Evolutionary conservation across 2,888 invertebrate genomes (phyloP), one percentile per base, ranked within the genome.

Genomic region (Dynastes tityus): DNA sequence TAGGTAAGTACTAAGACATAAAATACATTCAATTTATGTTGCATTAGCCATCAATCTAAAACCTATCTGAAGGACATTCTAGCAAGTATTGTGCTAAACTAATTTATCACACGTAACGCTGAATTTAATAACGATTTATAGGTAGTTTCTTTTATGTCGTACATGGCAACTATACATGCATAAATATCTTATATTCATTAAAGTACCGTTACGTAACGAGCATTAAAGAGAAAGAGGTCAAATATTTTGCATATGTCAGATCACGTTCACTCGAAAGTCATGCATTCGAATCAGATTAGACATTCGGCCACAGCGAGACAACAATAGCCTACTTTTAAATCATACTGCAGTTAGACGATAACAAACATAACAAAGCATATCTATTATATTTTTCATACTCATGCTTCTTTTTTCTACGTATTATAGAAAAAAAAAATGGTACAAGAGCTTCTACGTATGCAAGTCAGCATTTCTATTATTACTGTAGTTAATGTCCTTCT

Each of bases 181-280:
- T 58, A 22, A 22, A 16, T 58, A 22, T 22, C 55, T 27, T 22
- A 58, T 22, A 9, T 22, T 58, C 22, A 58, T 58, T 58, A 22
- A 16, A 58, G 8, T 8, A 8, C 22, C 22, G 8, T 58, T 58
- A 16, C 22, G 55, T 58, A 58, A 58, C 5, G 22, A 58, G n/a
- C 22, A 37, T 6, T 8, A 58, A 58, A 58, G 55, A 8, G 22
- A 58, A 58, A 22, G 22, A 22, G 55, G 55, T 58, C 55, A 58
- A 58, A 22, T 58, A 58, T 58, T 58, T 58, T 58, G 55, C 55
- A 58, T 27, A 58, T 58, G 55, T 58, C 55, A 58, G 55, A 22
- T 5, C 22, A 58, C 55, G 55, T 58, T 58, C 55, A 58, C 22
- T 58, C 8, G 55, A 58, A 58, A 58, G 55, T 58, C 8, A 58